Conservation (phyloP, 2,888 invertebrate species). For the Punctoribates punctum region DNA sequence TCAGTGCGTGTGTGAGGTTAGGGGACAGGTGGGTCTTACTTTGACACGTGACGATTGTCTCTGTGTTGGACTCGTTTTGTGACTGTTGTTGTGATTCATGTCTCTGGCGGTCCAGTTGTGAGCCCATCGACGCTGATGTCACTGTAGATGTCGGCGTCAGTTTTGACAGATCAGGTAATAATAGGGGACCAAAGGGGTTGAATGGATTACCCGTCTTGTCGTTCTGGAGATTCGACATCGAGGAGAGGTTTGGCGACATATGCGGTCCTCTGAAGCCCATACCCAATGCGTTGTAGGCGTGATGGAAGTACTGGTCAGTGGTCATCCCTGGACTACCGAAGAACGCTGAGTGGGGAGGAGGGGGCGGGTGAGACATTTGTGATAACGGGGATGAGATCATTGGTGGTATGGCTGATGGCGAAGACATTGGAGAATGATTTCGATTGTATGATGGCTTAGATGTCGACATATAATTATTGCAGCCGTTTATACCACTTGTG, state of each 20-base stretch:
- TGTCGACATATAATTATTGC: neutral
- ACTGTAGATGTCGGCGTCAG: conserved; percentile 31
- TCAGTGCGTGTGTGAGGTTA: neutral
- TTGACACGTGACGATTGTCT: conserved; percentile 47
- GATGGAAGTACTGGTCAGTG: conserved; percentile 6
- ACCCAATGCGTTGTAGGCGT: conserved; percentile 26
- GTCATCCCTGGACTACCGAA: conserved; percentile 22
- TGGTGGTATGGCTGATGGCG: conserved; percentile 23
- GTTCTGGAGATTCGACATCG: neutral
- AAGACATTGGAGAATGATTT: conserved; percentile 20
- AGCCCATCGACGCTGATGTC: conserved; percentile 4
- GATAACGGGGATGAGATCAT: conserved; percentile 23
- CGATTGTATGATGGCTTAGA: conserved; percentile 14
- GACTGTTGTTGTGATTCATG: conserved; percentile 13
- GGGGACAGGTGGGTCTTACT: conserved; percentile 40
- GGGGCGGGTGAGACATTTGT: neutral
- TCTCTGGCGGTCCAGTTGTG: conserved; percentile 13
- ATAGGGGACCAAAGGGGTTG: conserved; percentile 9
- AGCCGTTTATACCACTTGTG: conserved; percentile 17
- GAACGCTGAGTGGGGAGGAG: conserved; percentile 24
- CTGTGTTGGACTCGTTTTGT: conserved; percentile 26
- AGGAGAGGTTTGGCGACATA: conserved; percentile 1
- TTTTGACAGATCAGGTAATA: conserved; percentile 31
- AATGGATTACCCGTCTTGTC: conserved; percentile 6
- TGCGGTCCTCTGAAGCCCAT: conserved; percentile 29